A percentile compares a stretch with the other conserved stretches of the same genome.
phyloP scores from a whole-genome alignment of 2,888 invertebrate species.

The Plebejus argus region DNA sequence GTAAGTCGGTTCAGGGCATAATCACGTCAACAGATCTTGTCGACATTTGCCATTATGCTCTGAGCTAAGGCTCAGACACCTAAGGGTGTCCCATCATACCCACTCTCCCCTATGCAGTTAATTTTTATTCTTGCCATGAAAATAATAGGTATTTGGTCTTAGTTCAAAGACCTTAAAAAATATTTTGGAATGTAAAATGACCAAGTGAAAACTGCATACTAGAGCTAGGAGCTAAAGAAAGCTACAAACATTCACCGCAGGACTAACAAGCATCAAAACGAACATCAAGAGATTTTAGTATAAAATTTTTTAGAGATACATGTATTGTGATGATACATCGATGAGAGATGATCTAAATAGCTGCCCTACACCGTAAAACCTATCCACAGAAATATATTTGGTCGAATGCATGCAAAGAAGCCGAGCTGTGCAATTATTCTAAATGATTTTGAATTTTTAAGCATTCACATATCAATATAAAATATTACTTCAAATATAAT shows the following conservation, averaged over 20 bases:
- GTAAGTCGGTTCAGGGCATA: background rate
- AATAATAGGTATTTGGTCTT: background rate
- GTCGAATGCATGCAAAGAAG: constrained; percentile 23
- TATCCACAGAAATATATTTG: constrained; percentile 17
- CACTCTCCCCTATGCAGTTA: background rate
- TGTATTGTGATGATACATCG: background rate
- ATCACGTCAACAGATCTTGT: background rate
- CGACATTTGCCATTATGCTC: background rate
- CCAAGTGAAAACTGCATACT: constrained; percentile 8
- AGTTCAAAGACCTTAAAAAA: background rate
- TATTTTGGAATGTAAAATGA: background rate
- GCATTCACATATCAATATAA: constrained; percentile 27
- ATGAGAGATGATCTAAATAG: constrained; percentile 7
- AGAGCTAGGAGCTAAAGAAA: constrained; percentile 2
- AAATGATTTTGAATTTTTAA: constrained; percentile 22
- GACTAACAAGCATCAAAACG: constrained; percentile 7
- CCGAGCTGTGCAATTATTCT: constrained; percentile 23
- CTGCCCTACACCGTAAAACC: constrained; percentile 21
- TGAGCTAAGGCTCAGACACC: no score
- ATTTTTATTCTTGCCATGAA: no score
- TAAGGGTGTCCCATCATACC: background rate
- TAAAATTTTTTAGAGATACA: constrained; percentile 1
- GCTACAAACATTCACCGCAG: background rate
- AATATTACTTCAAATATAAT: constrained; percentile 25
- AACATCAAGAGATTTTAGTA: constrained; percentile 11